These are phyloP conservation scores for Cyprinodon variegatus DNA, from an alignment of 2,113 vertebrate genomes.

Conservation along the genomic window DNA sequence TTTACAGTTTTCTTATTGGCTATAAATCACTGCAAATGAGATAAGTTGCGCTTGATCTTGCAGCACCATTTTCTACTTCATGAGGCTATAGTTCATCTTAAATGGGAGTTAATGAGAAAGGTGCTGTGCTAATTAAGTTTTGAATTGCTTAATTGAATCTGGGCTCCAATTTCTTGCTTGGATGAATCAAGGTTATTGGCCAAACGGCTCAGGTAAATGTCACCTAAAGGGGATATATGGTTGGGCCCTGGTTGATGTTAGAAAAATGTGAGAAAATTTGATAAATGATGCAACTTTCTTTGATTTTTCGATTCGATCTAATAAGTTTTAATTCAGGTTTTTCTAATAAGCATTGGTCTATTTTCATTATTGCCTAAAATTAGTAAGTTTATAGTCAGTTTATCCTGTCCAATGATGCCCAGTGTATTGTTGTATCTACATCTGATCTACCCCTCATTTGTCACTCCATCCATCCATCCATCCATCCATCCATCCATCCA, in stretches of 20 bases:
- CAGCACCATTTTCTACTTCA: neutral
- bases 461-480: no score
- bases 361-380: no score
- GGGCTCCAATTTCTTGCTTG: slow-evolving; percentile 45
- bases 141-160: slow-evolving; percentile 46
- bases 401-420: no score
- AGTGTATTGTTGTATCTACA: no score
- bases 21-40: slow-evolving; percentile 4
- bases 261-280: no score
- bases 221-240: neutral
- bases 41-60: slow-evolving; percentile 11
- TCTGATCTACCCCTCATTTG: no score
- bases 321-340: neutral
- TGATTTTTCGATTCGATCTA: neutral
- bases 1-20: slow-evolving; percentile 31
- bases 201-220: neutral
- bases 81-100: slow-evolving; percentile 8
- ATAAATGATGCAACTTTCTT: neutral
- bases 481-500: no score
- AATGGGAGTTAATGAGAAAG: slow-evolving; percentile 43
- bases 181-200: slow-evolving; percentile 30
- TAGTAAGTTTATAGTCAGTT: no score
- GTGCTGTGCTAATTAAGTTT: slow-evolving; percentile 41
- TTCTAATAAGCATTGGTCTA: no score
- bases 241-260: neutral